A percentile compares a stretch with the other conserved stretches of the same genome.
Conservation (phyloP, 2,888 invertebrate species). For the Morpho deidamia region DNA sequence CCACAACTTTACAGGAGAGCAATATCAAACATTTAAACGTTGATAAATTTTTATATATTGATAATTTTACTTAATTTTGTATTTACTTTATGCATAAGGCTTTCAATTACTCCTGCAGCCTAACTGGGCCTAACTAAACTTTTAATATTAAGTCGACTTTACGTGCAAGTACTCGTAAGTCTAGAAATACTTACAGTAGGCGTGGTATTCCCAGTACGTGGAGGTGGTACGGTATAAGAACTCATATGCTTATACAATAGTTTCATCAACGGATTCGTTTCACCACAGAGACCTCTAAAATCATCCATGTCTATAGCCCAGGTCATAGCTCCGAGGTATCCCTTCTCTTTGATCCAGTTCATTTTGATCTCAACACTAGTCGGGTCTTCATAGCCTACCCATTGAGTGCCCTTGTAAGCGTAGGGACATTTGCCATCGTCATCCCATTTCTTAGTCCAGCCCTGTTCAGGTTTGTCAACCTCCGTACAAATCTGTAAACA, state of each 20-base stretch:
- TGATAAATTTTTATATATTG: too few species aligned
- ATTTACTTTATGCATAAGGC: too few species aligned
- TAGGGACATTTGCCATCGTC: conserved; percentile 90
- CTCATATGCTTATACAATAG: conserved; percentile 86
- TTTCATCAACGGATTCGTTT: conserved; percentile 85
- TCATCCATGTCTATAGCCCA: conserved; percentile 97
- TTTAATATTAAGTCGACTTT: too few species aligned
- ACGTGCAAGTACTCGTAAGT: too few species aligned
- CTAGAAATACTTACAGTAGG: conserved; percentile 77
- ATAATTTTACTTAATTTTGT: too few species aligned
- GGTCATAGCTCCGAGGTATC: conserved; percentile 90
- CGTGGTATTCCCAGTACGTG: conserved; percentile 79
- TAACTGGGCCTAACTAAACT: too few species aligned
- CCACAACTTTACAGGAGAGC: too few species aligned
- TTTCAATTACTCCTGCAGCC: too few species aligned
- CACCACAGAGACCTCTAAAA: conserved; percentile 89
- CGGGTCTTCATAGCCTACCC: conserved; percentile 93
- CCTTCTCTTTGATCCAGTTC: conserved; percentile 90
- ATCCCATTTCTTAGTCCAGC: conserved; percentile 92
- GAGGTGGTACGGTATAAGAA: conserved; percentile 82
- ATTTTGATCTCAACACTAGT: conserved; percentile 92
- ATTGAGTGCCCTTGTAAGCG: conserved; percentile 91
- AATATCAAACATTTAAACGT: too few species aligned
- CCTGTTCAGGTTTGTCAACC: conserved; percentile 81
- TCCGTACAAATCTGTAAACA: conserved; percentile 85